A percentile compares a stretch with the other conserved stretches of the same genome.
Conservation (phyloP, 2,888 invertebrate species). For the Oscheius myriophilus region DNA sequence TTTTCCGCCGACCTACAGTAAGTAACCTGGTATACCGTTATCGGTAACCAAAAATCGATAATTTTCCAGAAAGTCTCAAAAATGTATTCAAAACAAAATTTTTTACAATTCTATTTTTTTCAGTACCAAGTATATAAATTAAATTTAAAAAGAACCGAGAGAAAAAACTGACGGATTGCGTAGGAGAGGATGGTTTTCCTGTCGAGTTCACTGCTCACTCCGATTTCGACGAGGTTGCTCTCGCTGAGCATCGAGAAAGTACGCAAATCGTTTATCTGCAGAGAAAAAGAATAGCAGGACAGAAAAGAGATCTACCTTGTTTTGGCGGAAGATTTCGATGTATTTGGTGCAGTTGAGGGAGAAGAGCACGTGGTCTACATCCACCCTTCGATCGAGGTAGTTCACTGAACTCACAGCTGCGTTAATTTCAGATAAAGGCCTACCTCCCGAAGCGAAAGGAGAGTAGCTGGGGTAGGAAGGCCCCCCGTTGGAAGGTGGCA, state of each 20-base stretch:
- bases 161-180: not conserved
- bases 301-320: not conserved
- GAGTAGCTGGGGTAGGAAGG: conserved; percentile 2
- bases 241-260: not conserved
- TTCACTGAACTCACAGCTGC: too few species aligned
- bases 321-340: not conserved
- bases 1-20: too few species aligned
- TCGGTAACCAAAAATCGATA: too few species aligned
- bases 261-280: conserved; percentile 1
- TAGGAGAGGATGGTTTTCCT: conserved; percentile 17
- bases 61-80: too few species aligned
- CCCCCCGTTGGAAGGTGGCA: too few species aligned
- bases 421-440: not conserved
- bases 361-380: conserved; percentile 24
- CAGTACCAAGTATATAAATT: too few species aligned
- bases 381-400: conserved; percentile 12
- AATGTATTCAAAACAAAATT: too few species aligned
- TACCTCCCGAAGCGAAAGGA: conserved; percentile 2
- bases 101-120: too few species aligned
- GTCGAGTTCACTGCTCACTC: conserved; percentile 4
- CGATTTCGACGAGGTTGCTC: not conserved
- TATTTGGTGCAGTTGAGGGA: conserved; percentile 22
- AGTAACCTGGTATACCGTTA: too few species aligned
- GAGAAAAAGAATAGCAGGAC: not conserved
- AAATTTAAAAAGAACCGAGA: not conserved